Conservation (phyloP, 2,797 vertebrate species). For the Neosalanx taihuensis region DNA sequence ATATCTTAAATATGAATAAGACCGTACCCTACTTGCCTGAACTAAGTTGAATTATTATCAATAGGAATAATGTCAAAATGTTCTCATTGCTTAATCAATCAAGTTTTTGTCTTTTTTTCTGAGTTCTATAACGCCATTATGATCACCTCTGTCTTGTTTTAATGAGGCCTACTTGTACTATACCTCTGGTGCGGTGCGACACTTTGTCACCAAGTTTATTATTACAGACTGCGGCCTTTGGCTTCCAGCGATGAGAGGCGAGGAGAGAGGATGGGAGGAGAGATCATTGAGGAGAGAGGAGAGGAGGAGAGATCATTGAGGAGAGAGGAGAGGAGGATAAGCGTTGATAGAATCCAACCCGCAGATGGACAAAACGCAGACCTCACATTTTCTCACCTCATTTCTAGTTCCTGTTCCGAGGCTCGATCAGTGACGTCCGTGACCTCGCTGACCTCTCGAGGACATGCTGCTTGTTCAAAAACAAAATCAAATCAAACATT, state of each 20-base stretch:
- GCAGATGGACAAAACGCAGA: constrained; percentile 33
- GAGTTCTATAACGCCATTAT: neutral
- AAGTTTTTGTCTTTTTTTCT: neutral
- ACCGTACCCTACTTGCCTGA: too few species aligned
- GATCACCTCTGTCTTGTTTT: neutral
- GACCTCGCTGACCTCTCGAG: neutral
- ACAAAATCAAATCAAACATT: too few species aligned
- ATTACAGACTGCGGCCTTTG: constrained; percentile 12
- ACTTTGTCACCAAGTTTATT: constrained; percentile 26
- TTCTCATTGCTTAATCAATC: too few species aligned
- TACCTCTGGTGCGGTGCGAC: neutral
- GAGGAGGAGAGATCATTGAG: neutral
- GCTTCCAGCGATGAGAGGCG: constrained; percentile 12
- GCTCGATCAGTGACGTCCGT: neutral
- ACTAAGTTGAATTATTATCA: too few species aligned
- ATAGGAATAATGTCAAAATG: too few species aligned
- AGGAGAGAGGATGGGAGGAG: neutral
- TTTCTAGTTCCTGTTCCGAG: constrained; percentile 6
- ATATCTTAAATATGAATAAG: too few species aligned
- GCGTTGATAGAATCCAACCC: constrained; percentile 23
- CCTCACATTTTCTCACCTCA: constrained; percentile 37
- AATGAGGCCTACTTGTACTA: neutral
- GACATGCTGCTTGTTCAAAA: too few species aligned
- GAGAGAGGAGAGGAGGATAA: constrained; percentile 13
- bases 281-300: constrained; percentile 5